Evolutionary conservation across 2,797 vertebrate genomes (phyloP), one percentile per base, ranked within the genome.

Genomic region (Dryobates pubescens): DNA sequence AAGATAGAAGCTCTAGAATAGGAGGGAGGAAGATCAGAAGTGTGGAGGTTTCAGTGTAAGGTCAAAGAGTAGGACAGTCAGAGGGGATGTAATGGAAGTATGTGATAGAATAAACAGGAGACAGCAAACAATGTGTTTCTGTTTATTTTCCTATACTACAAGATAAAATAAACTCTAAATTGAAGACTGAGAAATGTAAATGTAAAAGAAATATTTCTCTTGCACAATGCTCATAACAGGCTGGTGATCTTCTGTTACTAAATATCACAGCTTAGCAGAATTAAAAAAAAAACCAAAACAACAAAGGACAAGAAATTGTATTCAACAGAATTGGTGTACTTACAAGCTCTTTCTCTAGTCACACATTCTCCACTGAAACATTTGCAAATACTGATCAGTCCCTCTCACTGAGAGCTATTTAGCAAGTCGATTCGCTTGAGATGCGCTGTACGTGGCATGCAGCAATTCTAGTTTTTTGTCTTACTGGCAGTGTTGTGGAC

Each of bases 141-240:
- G 19, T 72, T 92, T 69, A 13, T 56, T 74, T 79, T 54, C 56
- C 6, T 67, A 10, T 41, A 29, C 58, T 29, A 27, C 8, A 72
- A 74, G 36, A 26, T 62, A 76, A 79, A 59, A 36, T 3, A 27
- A 32, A 32, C 8, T 62, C 47, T 65, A 34, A 76, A n/a, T 9
- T 49, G 61, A 78, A 53, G n/a, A 81, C 29, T 62, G 59, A 89
- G 36, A 85, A 74, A 62, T 38, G 9, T 49, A 92, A 90, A 90
- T 45, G 10, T 17, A 36, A 65, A 41, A 71, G 5, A 41, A 59
- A 27, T 49, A 1, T 49, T 17, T 34, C 47, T 36, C 72, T 85
- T 78, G 34, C 6, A 13, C 14, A 32, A 6, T 62, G 47, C 17
- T 72, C 71, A 10, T 53, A 80, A 79, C 12, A 65, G 63, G 19